phyloP scores from a whole-genome alignment of 2,113 vertebrate species.

The Antennarius striatus region DNA sequence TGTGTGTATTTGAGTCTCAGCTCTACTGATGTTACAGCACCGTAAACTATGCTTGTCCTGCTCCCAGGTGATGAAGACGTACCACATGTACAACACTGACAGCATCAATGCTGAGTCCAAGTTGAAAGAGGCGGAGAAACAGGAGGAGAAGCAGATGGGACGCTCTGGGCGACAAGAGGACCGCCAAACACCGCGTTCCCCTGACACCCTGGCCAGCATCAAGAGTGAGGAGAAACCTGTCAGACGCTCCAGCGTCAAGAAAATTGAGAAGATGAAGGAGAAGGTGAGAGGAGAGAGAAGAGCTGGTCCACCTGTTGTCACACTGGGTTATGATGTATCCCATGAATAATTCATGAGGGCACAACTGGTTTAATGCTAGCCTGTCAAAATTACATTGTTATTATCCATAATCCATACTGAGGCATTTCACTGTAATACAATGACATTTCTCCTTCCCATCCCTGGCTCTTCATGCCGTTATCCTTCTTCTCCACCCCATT shows the following conservation, averaged over 20 bases:
- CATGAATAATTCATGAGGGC: slow-evolving; percentile 55
- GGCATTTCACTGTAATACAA: slow-evolving; percentile 39
- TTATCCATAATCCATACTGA: slow-evolving; percentile 65
- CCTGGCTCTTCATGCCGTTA: slow-evolving; percentile 5
- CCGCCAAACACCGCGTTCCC: slow-evolving; percentile 91
- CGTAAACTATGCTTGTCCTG: slow-evolving; percentile 1
- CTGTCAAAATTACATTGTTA: slow-evolving; percentile 42
- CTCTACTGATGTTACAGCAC: background rate
- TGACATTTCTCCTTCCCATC: slow-evolving; percentile 26
- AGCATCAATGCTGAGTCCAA: slow-evolving; percentile 98
- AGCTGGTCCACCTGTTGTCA: slow-evolving; percentile 47
- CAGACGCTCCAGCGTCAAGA: slow-evolving; percentile 94
- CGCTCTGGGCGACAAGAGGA: slow-evolving; percentile 93
- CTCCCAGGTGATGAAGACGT: slow-evolving; percentile 97
- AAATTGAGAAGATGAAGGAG: slow-evolving; percentile 99
- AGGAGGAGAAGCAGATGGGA: slow-evolving; percentile 98
- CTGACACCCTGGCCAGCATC: slow-evolving; percentile 88
- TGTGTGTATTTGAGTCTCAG: background rate
- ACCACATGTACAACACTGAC: slow-evolving; percentile 98
- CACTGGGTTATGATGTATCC: slow-evolving; percentile 27
- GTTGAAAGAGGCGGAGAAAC: slow-evolving; percentile 98
- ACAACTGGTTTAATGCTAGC: slow-evolving; percentile 48
- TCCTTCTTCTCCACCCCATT: slow-evolving; percentile 5
- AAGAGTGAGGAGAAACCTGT: slow-evolving; percentile 93
- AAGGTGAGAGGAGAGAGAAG: slow-evolving; percentile 81